Percentiles rank a stretch among this genome's conserved stretches.
These are phyloP conservation scores for Drosophila kikkawai DNA, from an alignment of 1,140 invertebrate species.

Conservation along the genomic window DNA sequence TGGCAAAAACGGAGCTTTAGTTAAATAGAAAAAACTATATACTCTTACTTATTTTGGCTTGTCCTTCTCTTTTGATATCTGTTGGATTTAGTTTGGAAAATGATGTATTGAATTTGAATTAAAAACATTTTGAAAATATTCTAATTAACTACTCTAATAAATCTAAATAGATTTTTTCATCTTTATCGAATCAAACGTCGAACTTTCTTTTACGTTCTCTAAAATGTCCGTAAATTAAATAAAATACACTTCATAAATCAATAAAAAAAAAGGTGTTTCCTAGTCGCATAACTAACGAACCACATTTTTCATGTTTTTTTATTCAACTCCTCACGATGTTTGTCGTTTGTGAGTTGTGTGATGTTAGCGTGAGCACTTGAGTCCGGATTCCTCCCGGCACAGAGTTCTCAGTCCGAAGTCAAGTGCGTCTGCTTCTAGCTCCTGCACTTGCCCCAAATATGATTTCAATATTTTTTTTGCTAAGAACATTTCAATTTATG, in stretches of 20 bases:
- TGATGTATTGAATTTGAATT: neutral
- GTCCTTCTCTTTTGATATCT: neutral
- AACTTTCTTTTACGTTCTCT: neutral
- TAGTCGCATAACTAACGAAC: neutral
- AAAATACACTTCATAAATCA: neutral
- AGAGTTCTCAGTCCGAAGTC: slow-evolving; percentile 45
- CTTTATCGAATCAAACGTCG: neutral
- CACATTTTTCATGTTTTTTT: slow-evolving; percentile 24
- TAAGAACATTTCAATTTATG: slow-evolving; percentile 78
- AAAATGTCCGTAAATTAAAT: no score
- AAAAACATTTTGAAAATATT: neutral
- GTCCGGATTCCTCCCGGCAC: slow-evolving; percentile 20
- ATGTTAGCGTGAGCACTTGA: slow-evolving; percentile 46
- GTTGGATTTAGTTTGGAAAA: neutral
- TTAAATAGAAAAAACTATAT: slow-evolving; percentile 11
- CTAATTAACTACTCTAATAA: neutral
- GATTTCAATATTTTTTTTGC: slow-evolving; percentile 69
- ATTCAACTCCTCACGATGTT: slow-evolving; percentile 28
- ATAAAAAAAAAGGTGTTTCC: neutral
- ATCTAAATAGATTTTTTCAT: neutral
- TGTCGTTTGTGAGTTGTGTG: slow-evolving; percentile 46
- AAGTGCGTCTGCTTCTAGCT: slow-evolving; percentile 45
- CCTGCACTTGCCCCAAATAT: slow-evolving; percentile 70
- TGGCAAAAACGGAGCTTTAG: neutral
- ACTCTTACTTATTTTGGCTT: neutral